Conservation (phyloP, 35 echinoderm and acorn worm genomes). For the Hemicentrotus pulcherrimus region DNA sequence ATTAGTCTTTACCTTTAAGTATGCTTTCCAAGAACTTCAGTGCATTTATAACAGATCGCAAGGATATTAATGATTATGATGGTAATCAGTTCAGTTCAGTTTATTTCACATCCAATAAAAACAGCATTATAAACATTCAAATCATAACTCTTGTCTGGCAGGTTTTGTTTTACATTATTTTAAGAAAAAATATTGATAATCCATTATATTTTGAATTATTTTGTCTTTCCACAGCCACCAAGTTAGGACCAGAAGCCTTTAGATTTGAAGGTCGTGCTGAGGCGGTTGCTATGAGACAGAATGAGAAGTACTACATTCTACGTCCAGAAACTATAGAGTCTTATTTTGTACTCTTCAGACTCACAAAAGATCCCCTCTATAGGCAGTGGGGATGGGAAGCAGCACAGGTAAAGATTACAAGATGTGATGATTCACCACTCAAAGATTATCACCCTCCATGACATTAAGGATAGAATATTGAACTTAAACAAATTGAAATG, state of each 20-base stretch:
- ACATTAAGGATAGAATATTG: too few relatives aligned
- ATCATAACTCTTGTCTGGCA: too few relatives aligned
- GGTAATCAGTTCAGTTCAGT: too few relatives aligned
- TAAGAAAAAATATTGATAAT: neutral
- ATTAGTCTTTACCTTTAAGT: too few relatives aligned
- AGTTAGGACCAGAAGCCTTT: slow-evolving; percentile 96
- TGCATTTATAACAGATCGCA: too few relatives aligned
- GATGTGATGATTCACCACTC: too few relatives aligned
- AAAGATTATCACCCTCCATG: too few relatives aligned
- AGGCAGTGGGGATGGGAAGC: slow-evolving; percentile 99
- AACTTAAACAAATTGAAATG: too few relatives aligned
- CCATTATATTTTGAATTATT: neutral
- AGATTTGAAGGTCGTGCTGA: slow-evolving; percentile 90
- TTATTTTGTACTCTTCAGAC: slow-evolving; percentile 95
- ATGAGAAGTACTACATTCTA: slow-evolving; percentile 99
- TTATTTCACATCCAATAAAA: too few relatives aligned
- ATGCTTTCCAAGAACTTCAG: too few relatives aligned
- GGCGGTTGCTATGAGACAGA: slow-evolving; percentile 96
- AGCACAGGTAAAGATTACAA: slow-evolving; percentile 65
- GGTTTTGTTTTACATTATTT: neutral
- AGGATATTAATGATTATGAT: too few relatives aligned
- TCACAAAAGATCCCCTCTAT: slow-evolving; percentile 92
- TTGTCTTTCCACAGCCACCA: slow-evolving; percentile 70
- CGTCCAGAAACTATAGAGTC: slow-evolving; percentile 98
- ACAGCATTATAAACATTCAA: too few relatives aligned